Evolutionary conservation across 2,888 invertebrate species (phyloP).

Genomic region (Mellilla xanthometata): DNA sequence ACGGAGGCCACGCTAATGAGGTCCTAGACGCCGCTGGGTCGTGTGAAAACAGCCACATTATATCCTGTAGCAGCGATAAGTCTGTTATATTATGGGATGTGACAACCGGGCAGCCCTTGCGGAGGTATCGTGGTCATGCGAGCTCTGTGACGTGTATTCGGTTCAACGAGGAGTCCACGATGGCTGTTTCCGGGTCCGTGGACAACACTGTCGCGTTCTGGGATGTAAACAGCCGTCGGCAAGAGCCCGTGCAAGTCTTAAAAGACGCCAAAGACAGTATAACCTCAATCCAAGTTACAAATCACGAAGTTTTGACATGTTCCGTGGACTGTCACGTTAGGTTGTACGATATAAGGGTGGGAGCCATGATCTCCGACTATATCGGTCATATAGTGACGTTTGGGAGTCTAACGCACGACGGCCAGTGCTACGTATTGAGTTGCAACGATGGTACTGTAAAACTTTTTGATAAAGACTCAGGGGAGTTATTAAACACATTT

Average conservation of each 20-base stretch:
- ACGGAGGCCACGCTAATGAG: slow-evolving; percentile 96
- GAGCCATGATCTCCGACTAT: slow-evolving; percentile 91
- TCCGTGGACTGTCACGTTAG: slow-evolving; percentile 95
- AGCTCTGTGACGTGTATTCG: slow-evolving; percentile 92
- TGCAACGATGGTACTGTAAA: slow-evolving; percentile 92
- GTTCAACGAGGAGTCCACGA: slow-evolving; percentile 97
- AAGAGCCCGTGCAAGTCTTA: slow-evolving; percentile 82
- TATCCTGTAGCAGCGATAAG: slow-evolving; percentile 95
- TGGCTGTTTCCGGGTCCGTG: slow-evolving; percentile 95
- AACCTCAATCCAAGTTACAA: slow-evolving; percentile 89
- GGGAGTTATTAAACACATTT: slow-evolving; percentile 84
- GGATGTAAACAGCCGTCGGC: slow-evolving; percentile 84
- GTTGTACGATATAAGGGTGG: slow-evolving; percentile 95
- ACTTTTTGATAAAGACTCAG: slow-evolving; percentile 91
- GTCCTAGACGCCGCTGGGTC: slow-evolving; percentile 85
- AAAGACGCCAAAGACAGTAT: slow-evolving; percentile 97
- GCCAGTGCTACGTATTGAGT: slow-evolving; percentile 94
- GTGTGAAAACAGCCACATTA: slow-evolving; percentile 95
- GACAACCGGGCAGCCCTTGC: slow-evolving; percentile 91
- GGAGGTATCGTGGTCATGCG: slow-evolving; percentile 94
- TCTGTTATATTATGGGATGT: slow-evolving; percentile 98
- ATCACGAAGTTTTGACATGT: slow-evolving; percentile 94
- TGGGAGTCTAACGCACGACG: slow-evolving; percentile 94
- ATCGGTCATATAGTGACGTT: slow-evolving; percentile 93
- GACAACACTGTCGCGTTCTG: slow-evolving; percentile 97